Base-by-base conservation (phyloP, 1,140 invertebrate genomes). In the Amyelois transitella region DNA sequence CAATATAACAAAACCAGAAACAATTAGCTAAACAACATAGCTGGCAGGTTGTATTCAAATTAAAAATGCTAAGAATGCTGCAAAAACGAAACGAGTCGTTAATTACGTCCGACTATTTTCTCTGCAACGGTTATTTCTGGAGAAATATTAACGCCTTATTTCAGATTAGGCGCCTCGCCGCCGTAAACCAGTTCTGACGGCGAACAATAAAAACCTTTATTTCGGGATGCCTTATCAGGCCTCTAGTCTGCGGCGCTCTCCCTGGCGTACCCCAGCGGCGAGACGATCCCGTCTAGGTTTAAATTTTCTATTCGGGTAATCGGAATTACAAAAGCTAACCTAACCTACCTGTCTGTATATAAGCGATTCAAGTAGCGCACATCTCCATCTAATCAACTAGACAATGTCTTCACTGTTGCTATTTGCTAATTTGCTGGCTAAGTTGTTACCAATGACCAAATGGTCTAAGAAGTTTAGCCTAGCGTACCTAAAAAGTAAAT, bases 141-240 rank as follows among this genome's bases (percentile, higher is more conserved):
- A 65, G 53, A 64, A 61, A 68, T 62, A 43, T 71, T 66, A 60
- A 53, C 62, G 64, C 32, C 65, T 67, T 67, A 58, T 69, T 71
- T 73, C 58, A 64, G 57, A 64, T 71, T 63, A 68, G 65, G 64
- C 74, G 67, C 73, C 66, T 62, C 48, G 51, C 51, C 55, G 60
- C 64, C 62, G 70, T 71, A 78, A 81, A 84, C 77, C 78, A 77
- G 77, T 78, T 72, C 69, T 60, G 69, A 81, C 74, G 72, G 69
- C 70, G 78, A 79, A 80, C 60, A 66, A 73, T 69, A 73, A 69
- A 67, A 65, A 58, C 75, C 72, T 80, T 72, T 77, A 79, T 81
- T 81, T 81, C 66, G 72, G 77, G 78, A 57, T 69, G 62, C 72
- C 64, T 76, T 75, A 75, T 73, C 71, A 69, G 69, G 71, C 62